Percentiles rank a stretch among this genome's conserved stretches.
These are phyloP conservation scores for Oopsacas minuta DNA, from an alignment of 37 sponge, comb jelly and placozoan species.

Conservation along the genomic window DNA sequence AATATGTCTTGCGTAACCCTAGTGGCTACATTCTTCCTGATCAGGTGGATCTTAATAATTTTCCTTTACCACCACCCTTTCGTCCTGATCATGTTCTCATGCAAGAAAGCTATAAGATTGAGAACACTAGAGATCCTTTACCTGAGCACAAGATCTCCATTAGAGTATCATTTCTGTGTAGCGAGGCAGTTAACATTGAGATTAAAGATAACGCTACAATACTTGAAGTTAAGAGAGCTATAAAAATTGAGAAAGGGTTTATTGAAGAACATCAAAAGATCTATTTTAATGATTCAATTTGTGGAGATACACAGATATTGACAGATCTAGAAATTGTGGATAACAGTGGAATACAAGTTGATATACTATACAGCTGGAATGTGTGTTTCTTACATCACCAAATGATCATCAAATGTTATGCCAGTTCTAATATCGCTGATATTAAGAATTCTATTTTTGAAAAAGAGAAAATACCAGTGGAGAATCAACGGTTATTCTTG, in stretches of 20 bases:
- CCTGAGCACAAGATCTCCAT: not conserved
- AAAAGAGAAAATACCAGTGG: not conserved
- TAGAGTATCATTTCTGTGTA: not conserved
- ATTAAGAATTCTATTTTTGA: not conserved
- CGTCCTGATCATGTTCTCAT: too few relatives aligned
- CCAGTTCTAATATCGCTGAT: not conserved
- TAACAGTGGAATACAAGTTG: not conserved
- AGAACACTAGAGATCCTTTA: not conserved
- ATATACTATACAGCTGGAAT: not conserved
- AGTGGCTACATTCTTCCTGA: too few relatives aligned
- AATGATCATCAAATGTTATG: not conserved
- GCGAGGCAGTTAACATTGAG: not conserved
- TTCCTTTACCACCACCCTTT: too few relatives aligned
- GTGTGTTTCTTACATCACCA: not conserved
- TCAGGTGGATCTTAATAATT: too few relatives aligned
- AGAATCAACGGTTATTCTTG: not conserved
- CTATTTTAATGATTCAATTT: not conserved
- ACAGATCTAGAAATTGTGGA: not conserved
- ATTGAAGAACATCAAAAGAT: not conserved
- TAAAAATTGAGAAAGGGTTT: not conserved
- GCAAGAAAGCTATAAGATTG: too few relatives aligned
- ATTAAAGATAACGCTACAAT: not conserved
- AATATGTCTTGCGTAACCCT: too few relatives aligned
- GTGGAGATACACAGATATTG: not conserved
- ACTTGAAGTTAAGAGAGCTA: not conserved